phyloP scores from a whole-genome alignment of 2,797 vertebrate genomes.

The Premnoplex brunnescens region DNA sequence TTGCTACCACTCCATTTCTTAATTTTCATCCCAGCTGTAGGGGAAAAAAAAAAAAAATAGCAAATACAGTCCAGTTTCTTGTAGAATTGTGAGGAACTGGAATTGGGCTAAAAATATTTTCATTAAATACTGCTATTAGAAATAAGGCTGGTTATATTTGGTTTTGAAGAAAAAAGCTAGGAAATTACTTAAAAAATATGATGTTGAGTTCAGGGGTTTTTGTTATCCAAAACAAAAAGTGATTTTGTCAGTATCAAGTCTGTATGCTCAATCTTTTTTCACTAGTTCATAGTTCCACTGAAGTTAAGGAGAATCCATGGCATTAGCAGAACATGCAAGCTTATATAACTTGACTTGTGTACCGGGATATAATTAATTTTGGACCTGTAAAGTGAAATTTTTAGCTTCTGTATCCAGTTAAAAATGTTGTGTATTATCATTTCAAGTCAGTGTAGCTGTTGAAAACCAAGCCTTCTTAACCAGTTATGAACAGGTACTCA shows the following conservation, averaged over 20 bases:
- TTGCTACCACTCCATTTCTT: conserved; percentile 2
- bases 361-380: background rate
- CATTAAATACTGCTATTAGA: background rate
- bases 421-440: background rate
- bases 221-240: background rate
- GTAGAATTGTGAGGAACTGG: background rate
- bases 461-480: background rate
- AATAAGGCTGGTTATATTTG: background rate
- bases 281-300: background rate
- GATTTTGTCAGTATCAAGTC: background rate
- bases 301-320: background rate
- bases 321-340: background rate
- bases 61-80: background rate
- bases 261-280: background rate
- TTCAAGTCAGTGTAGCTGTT: background rate
- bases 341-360: background rate
- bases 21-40: background rate
- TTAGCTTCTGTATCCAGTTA: background rate
- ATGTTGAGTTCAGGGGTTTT: background rate
- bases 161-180: background rate
- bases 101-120: background rate
- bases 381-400: background rate
- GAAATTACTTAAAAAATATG: background rate
- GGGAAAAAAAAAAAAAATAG: background rate
- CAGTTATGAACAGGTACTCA: background rate